phyloP scores from a whole-genome alignment of 2,797 vertebrate species.

The Thalassophryne amazonica region DNA sequence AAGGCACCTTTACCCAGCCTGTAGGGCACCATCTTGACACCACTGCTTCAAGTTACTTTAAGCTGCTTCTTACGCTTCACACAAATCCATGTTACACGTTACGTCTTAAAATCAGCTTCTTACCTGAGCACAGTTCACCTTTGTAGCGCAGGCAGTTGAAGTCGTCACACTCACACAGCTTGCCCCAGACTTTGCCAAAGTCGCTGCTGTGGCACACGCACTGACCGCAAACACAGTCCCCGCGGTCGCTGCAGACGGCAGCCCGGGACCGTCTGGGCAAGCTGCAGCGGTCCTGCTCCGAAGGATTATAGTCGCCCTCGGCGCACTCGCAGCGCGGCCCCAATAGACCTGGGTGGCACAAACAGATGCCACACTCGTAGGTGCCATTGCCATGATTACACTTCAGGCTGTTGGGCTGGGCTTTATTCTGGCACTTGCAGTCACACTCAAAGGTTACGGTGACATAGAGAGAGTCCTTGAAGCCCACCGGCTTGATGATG shows the following conservation, averaged over 20 bases:
- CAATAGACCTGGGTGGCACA: conserved; percentile 86
- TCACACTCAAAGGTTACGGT: conserved; percentile 86
- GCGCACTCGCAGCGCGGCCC: conserved; percentile 93
- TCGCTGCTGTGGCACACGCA: conserved; percentile 92
- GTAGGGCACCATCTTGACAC: too few relatives aligned
- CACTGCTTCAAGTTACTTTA: too few relatives aligned
- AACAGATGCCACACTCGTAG: conserved; percentile 91
- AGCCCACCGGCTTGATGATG: conserved; percentile 94
- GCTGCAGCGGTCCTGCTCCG: conserved; percentile 89
- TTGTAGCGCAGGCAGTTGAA: conserved; percentile 97
- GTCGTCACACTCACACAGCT: conserved; percentile 96
- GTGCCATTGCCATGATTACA: conserved; percentile 91
- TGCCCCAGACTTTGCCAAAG: conserved; percentile 92
- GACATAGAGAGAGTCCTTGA: conserved; percentile 89
- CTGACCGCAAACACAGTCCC: conserved; percentile 95
- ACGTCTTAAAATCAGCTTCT: background rate
- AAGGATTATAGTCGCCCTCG: conserved; percentile 86
- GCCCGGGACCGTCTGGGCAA: conserved; percentile 65
- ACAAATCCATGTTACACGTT: too few relatives aligned
- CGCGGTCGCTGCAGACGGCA: conserved; percentile 86
- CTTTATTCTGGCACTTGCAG: conserved; percentile 84
- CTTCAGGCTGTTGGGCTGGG: conserved; percentile 72
- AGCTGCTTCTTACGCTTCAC: too few relatives aligned
- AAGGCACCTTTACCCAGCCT: too few relatives aligned
- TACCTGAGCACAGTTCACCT: conserved; percentile 95